Evolutionary conservation across 2,888 invertebrate genomes (phyloP).

Genomic region (Andrena fulva): DNA sequence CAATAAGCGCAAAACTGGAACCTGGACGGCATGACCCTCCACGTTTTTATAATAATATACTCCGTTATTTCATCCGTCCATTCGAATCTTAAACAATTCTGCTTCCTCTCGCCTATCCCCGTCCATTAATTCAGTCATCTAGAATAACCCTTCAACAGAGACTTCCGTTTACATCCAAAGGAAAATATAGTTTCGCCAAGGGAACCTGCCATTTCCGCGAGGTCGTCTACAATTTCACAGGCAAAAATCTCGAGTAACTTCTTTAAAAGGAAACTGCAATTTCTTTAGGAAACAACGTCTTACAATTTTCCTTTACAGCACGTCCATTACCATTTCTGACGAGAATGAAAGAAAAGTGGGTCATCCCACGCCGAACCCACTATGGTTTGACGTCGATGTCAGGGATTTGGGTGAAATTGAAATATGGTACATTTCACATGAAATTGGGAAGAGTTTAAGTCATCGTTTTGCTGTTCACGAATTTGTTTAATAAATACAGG

Average conservation of each 20-base stretch:
- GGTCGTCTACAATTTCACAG: background rate
- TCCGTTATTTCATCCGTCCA: background rate
- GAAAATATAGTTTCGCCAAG: background rate
- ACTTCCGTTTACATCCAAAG: background rate
- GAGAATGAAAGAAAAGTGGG: background rate
- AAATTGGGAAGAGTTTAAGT: too few relatives aligned
- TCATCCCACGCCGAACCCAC: background rate
- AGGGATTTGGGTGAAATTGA: too few relatives aligned
- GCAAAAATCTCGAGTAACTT: background rate
- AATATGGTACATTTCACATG: too few relatives aligned
- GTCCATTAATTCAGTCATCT: background rate
- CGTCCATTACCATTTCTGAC: background rate
- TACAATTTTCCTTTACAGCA: background rate
- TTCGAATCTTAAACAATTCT: background rate
- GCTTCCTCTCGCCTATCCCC: background rate
- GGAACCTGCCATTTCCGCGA: background rate
- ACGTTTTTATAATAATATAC: background rate
- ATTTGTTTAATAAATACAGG: too few relatives aligned
- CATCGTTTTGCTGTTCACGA: too few relatives aligned
- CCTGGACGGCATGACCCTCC: too few relatives aligned
- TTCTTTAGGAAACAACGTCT: background rate
- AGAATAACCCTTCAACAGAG: background rate
- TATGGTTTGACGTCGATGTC: too few relatives aligned
- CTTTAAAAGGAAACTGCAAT: background rate
- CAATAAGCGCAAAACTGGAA: too few relatives aligned